Base-by-base conservation (phyloP, 2,888 invertebrate species). In the Poecilobothrus nobilitatus region DNA sequence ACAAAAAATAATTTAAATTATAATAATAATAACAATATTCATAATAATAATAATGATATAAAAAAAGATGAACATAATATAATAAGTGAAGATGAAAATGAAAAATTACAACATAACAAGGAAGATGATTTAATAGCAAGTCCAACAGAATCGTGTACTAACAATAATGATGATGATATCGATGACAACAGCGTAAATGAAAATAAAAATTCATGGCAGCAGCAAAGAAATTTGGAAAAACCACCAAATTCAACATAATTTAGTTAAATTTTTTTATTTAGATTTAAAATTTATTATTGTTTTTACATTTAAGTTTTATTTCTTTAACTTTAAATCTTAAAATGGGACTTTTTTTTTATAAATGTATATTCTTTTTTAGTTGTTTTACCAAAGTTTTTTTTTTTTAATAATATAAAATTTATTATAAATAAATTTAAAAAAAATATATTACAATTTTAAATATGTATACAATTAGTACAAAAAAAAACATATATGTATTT, bases 31-130 rank as follows among this genome's bases (percentile, higher is more conserved):
- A 74, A 66, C 68, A 73, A 71, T 18, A 72, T 71, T 22, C 72
- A 71, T 70, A 71, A 74, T n/a, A 69, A 68, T 69, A 71, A 66
- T 15, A 70, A 71, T 21, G 69, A 74, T 66, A 64, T 73, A 21
- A 72, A 71, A 63, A 74, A 73, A 62, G 73, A 76, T 34, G 71
- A 71, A 15, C n/a, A n/a, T n/a, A 73, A 74, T 20, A 75, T 75
- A 75, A 72, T 74, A 41, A 71, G 71, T 37, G 75, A 73, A 65
- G 71, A 70, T 63, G 75, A 76, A 64, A 72, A 72, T 20, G 68
- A 69, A 8, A 73, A 75, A 67, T 70, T 72, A 41, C 74, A 73
- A 67, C 62, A 37, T 22, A 15, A 63, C 65, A 67, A 64, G 63
- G 21, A 18, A n/a, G 15, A 66, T 37, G 74, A 73, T 75, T 71